These are phyloP conservation scores for Napeogenes inachia DNA, from an alignment of 2,888 invertebrate species.

Conservation along the genomic window DNA sequence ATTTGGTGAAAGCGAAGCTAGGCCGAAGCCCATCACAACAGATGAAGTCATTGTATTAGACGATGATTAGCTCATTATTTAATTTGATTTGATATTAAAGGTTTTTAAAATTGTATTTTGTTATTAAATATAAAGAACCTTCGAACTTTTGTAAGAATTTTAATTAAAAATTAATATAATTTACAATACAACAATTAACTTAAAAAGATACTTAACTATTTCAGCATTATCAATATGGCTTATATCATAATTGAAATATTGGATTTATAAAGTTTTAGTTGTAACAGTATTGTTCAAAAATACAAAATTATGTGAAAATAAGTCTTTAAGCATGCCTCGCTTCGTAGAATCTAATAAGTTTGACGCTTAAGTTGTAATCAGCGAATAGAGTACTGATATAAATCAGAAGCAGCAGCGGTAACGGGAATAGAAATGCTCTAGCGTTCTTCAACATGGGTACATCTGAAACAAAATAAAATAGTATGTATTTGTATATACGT, in stretches of 20 bases:
- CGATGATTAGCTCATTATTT: constrained; percentile 50
- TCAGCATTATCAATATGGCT: not conserved
- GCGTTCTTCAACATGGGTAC: constrained; percentile 92
- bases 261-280: too few species aligned
- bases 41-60: constrained; percentile 70
- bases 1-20: constrained; percentile 42
- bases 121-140: not conserved
- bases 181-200: constrained; percentile 8
- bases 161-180: constrained; percentile 10
- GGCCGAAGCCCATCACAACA: constrained; percentile 56
- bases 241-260: not conserved
- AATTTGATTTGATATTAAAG: constrained; percentile 10
- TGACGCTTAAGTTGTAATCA: constrained; percentile 90
- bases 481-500: not conserved
- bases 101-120: constrained; percentile 9
- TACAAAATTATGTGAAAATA: too few species aligned
- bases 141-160: constrained; percentile 1
- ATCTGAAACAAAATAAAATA: constrained; percentile 71
- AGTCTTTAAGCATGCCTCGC: constrained; percentile 1
- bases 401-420: constrained; percentile 85
- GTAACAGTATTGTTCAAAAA: too few species aligned
- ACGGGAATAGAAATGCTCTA: constrained; percentile 88
- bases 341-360: constrained; percentile 89
- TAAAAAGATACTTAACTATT: too few species aligned
- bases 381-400: constrained; percentile 87